A percentile compares a stretch with the other conserved stretches of the same genome.
phyloP scores from a whole-genome alignment of 2,113 vertebrate species.

The Gymnarchus niloticus region DNA sequence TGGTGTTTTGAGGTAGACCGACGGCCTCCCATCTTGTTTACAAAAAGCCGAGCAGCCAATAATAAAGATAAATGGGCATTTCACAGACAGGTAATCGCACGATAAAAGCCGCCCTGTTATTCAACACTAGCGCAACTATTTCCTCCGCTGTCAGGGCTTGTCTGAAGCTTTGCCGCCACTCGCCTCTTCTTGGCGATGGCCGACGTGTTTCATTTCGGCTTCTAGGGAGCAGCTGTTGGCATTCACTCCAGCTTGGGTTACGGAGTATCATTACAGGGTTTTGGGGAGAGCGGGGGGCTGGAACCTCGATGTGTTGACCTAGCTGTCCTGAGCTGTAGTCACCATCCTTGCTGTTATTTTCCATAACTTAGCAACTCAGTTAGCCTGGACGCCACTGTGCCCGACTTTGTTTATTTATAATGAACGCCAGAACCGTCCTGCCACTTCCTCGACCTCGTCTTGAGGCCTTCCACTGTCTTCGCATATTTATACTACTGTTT shows the following conservation, averaged over 20 bases:
- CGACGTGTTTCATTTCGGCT: slow-evolving; percentile 43
- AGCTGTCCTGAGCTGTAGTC: slow-evolving; percentile 43
- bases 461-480: not conserved
- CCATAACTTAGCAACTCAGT: slow-evolving; percentile 19
- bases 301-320: slow-evolving; percentile 5
- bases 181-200: slow-evolving; percentile 46
- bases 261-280: slow-evolving; percentile 54
- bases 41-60: slow-evolving; percentile 36
- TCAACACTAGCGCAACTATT: slow-evolving; percentile 52
- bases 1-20: slow-evolving; percentile 25
- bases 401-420: not conserved
- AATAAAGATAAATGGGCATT: slow-evolving; percentile 64
- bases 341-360: slow-evolving; percentile 27
- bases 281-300: not conserved
- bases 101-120: slow-evolving; percentile 55
- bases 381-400: not conserved
- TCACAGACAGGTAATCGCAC: slow-evolving; percentile 58
- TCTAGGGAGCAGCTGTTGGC: slow-evolving; percentile 44
- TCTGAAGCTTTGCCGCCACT: slow-evolving; percentile 36
- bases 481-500: not conserved
- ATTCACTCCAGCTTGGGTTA: slow-evolving; percentile 41
- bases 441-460: not conserved
- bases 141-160: slow-evolving; percentile 52
- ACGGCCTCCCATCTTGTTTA: slow-evolving; percentile 28
- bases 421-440: not conserved